Evolutionary conservation across 2,113 vertebrate species (phyloP), one percentile per base, ranked within the genome.

Genomic region (Sisor rabdophorus): DNA sequence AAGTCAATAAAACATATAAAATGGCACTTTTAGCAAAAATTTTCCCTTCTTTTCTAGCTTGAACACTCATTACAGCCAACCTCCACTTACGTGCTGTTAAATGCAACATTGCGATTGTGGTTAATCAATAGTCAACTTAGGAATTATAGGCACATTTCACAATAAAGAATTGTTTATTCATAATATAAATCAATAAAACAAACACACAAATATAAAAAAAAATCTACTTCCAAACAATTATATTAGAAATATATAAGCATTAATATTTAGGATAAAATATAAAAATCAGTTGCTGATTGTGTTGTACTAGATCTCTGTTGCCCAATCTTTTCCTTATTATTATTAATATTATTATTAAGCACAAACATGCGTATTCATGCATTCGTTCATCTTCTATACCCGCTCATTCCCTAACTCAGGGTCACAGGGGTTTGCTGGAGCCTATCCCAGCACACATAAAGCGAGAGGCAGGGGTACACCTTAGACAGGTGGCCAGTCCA

Each of bases 1-100:
- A 64, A 64, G n/a, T 44, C 20, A 44, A 64, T 64, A 64, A 64
- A 64, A 44, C 61, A 36, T 63, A 64, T 22, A 20, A 44, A 44
- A 44, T 22, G 20, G 9, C 36, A 20, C 60, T 40, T 63, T 36
- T 30, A 63, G 60, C 60, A 63, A 63, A 3, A 36, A 63, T n/a
- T 63, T 11, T 19, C 32, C 11, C 11, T n/a, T 19, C 11, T 64
- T 36, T 44, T 8, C 61, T 22, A 1, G 15, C 20, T 44, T 4
- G 6, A 44, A 44, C 59, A 61, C 59, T 20, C 59, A 61, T 20
- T 32, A 17, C 28, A 20, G 28, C 59, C 32, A 40, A 13, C 5
- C 19, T 16, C 16, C 1, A 64, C 32, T 64, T 11, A 64, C 30
- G 17, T 64, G 16, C 61, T 40, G 20, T 40, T 64, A 11, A 40